Evolutionary conservation across 1,140 invertebrate genomes (phyloP).

Genomic region (Protaetia brevitarsis): DNA sequence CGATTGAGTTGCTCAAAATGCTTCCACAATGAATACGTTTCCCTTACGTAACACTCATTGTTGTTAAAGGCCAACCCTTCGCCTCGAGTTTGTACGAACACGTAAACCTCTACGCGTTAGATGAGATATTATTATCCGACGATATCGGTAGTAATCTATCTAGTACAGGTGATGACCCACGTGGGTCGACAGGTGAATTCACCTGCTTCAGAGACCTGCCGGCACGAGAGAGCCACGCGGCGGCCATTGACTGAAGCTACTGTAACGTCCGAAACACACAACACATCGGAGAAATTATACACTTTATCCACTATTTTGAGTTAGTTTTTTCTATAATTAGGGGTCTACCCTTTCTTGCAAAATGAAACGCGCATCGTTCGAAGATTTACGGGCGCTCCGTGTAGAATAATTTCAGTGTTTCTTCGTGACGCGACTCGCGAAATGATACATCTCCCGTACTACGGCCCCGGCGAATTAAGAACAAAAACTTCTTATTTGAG

Average conservation of each 20-base stretch:
- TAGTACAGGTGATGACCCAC: slow-evolving; percentile 27
- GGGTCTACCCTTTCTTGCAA: slow-evolving; percentile 21
- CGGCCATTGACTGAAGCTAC: slow-evolving; percentile 22
- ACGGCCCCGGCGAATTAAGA: neutral
- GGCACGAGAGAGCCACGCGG: slow-evolving; percentile 22
- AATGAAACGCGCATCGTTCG: neutral
- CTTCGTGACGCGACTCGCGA: neutral
- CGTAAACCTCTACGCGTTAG: neutral
- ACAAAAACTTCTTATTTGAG: neutral
- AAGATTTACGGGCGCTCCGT: neutral
- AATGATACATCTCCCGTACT: neutral
- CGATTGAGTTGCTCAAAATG: too few relatives aligned
- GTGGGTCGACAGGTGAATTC: slow-evolving; percentile 26
- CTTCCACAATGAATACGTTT: neutral
- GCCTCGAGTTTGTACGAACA: neutral
- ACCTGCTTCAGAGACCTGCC: slow-evolving; percentile 5
- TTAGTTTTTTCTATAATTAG: slow-evolving; percentile 20
- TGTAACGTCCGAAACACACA: slow-evolving; percentile 17
- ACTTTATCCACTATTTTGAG: slow-evolving; percentile 21
- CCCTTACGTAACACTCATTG: slow-evolving; percentile 1
- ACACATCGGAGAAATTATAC: slow-evolving; percentile 19
- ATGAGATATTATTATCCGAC: slow-evolving; percentile 22
- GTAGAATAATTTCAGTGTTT: neutral
- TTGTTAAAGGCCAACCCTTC: slow-evolving; percentile 7
- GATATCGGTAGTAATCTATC: slow-evolving; percentile 26